Conservation (phyloP, 2,113 vertebrate species). For the Trematocara stigmaticum region DNA sequence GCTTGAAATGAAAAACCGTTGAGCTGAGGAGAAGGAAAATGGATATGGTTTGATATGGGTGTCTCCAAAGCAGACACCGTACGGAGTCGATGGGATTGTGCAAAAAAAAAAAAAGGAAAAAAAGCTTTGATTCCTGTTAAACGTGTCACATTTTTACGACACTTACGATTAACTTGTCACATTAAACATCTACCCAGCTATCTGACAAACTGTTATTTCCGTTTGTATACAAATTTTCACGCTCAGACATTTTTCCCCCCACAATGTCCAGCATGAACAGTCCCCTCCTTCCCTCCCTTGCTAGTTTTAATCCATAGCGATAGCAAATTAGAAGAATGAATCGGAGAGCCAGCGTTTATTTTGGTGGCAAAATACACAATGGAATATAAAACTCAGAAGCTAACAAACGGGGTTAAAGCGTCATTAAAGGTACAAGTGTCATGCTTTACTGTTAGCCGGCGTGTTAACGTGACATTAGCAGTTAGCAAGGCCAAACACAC, state of each 20-base stretch:
- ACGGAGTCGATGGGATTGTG: background rate
- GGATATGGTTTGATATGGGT: constrained; percentile 53
- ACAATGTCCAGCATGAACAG: constrained; percentile 30
- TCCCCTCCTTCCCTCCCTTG: constrained; percentile 18
- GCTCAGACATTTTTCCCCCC: background rate
- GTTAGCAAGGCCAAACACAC: constrained; percentile 51
- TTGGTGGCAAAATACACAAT: background rate
- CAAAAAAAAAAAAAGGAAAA: background rate
- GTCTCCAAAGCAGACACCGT: constrained; percentile 42
- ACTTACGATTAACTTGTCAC: too few relatives aligned
- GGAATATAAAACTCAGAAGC: background rate
- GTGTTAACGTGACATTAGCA: constrained; percentile 29
- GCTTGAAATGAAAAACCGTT: background rate
- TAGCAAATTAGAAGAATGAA: background rate
- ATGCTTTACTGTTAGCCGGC: constrained; percentile 22
- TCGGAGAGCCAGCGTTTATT: background rate
- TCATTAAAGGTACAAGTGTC: background rate
- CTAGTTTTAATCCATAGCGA: constrained; percentile 29
- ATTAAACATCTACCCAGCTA: background rate
- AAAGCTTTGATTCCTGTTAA: background rate
- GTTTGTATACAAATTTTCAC: background rate
- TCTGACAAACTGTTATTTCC: background rate
- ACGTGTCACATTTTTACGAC: background rate
- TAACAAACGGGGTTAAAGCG: rapidly evolving
- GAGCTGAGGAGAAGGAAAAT: constrained; percentile 29